Evolutionary conservation across 2,113 vertebrate genomes (phyloP).

Genomic region (Blennius ocellaris): DNA sequence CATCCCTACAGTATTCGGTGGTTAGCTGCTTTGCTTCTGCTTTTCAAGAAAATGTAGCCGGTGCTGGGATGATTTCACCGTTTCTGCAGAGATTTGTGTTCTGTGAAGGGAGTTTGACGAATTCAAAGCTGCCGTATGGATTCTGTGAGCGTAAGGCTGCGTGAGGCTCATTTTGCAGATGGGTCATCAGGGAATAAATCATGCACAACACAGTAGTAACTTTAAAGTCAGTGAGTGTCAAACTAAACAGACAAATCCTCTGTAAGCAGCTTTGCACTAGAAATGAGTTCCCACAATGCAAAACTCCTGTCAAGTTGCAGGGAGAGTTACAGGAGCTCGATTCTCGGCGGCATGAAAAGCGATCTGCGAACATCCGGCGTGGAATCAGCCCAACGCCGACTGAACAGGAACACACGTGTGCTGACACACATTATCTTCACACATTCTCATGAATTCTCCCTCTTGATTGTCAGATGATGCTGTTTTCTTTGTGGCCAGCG

Average conservation of each 20-base stretch:
- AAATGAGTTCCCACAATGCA: slow-evolving; percentile 67
- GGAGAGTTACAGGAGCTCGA: slow-evolving; percentile 17
- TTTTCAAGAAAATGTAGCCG: neutral
- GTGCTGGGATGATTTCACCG: neutral
- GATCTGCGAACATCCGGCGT: slow-evolving; percentile 21
- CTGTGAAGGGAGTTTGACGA: neutral
- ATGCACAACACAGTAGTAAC: slow-evolving; percentile 31
- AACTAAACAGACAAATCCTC: slow-evolving; percentile 70
- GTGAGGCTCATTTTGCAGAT: slow-evolving; percentile 25
- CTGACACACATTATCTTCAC: slow-evolving; percentile 49
- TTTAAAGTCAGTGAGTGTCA: slow-evolving; percentile 48
- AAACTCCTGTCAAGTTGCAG: slow-evolving; percentile 36
- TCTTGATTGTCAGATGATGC: slow-evolving; percentile 62
- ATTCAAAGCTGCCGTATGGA: too few species aligned
- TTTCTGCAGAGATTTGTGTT: neutral
- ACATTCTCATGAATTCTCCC: slow-evolving; percentile 40
- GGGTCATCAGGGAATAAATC: slow-evolving; percentile 43
- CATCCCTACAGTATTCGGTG: neutral
- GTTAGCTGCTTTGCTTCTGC: neutral
- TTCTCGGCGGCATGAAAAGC: slow-evolving; percentile 36
- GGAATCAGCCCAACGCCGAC: slow-evolving; percentile 51
- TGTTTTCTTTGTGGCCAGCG: slow-evolving; percentile 33
- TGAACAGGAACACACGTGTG: slow-evolving; percentile 43
- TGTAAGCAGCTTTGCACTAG: slow-evolving; percentile 76
- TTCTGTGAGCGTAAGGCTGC: too few species aligned